phyloP scores from a whole-genome alignment of 2,113 vertebrate genomes.

The Cochlearius cochlearius region DNA sequence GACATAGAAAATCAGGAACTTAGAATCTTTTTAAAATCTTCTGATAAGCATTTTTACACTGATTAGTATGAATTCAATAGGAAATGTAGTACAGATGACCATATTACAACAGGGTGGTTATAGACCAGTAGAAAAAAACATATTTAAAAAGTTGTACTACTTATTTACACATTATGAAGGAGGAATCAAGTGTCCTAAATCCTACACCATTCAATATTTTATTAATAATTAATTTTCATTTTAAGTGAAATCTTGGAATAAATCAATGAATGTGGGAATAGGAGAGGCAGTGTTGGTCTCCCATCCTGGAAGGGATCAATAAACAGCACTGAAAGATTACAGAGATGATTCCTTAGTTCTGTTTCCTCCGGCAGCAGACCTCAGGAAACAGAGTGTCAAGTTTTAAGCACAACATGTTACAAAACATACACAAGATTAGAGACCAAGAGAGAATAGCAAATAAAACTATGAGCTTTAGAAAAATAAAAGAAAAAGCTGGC shows the following conservation, averaged over 20 bases:
- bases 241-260: not conserved
- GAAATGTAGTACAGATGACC: not conserved
- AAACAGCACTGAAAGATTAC: not conserved
- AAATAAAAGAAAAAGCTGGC: not conserved
- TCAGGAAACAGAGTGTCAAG: not conserved
- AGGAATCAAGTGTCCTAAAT: not conserved
- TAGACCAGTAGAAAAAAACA: not conserved
- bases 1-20: not conserved
- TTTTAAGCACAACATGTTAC: not conserved
- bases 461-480: not conserved
- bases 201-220: not conserved
- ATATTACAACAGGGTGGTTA: not conserved
- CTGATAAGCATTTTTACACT: not conserved
- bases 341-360: not conserved
- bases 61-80: accelerated
- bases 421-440: not conserved
- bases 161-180: not conserved
- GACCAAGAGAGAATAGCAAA: not conserved
- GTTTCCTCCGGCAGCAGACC: not conserved
- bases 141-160: not conserved
- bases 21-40: not conserved
- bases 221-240: not conserved
- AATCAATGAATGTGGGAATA: not conserved
- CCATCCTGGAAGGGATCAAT: not conserved
- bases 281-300: not conserved